Conservation (phyloP, 1,140 invertebrate genomes). For the Drosophila virilis region DNA sequence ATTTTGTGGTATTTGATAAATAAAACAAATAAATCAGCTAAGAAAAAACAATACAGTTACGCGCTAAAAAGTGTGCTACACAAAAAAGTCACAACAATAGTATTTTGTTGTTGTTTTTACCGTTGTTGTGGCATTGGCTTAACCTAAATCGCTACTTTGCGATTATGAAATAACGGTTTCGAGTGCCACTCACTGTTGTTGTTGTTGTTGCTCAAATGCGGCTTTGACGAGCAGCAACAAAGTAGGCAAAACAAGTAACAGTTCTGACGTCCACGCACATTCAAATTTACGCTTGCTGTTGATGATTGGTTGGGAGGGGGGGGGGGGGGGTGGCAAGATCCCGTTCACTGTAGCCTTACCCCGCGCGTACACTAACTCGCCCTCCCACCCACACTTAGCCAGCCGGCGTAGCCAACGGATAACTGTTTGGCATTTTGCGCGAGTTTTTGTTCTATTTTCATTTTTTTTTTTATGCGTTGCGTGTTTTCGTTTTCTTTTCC, state of each 20-base stretch:
- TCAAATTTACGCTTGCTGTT: slow-evolving; percentile 16
- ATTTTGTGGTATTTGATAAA: slow-evolving; percentile 51
- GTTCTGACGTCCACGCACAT: slow-evolving; percentile 36
- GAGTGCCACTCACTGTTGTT: slow-evolving; percentile 15
- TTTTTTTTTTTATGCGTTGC: slow-evolving; percentile 13
- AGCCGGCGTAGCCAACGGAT: slow-evolving; percentile 24
- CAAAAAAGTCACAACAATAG: background rate
- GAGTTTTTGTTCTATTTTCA: slow-evolving; percentile 6
- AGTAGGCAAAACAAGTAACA: slow-evolving; percentile 8
- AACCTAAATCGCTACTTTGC: slow-evolving; percentile 61
- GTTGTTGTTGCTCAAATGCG: slow-evolving; percentile 17
- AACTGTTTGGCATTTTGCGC: slow-evolving; percentile 30
- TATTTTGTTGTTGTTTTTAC: background rate
- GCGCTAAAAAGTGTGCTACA: slow-evolving; percentile 37
- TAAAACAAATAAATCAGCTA: slow-evolving; percentile 3
- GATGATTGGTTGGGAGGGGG: too few relatives aligned
- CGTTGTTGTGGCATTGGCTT: slow-evolving; percentile 33
- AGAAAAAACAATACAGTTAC: background rate
- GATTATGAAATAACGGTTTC: slow-evolving; percentile 77
- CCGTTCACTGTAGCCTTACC: background rate
- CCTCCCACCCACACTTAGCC: slow-evolving; percentile 8
- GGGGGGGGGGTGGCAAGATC: slow-evolving; percentile 1
- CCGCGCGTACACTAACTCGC: background rate
- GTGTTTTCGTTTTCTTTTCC: background rate
- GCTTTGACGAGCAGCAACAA: slow-evolving; percentile 11